Conservation (phyloP, 64 coral and sea anemone species). For the Stylophora pistillata region DNA sequence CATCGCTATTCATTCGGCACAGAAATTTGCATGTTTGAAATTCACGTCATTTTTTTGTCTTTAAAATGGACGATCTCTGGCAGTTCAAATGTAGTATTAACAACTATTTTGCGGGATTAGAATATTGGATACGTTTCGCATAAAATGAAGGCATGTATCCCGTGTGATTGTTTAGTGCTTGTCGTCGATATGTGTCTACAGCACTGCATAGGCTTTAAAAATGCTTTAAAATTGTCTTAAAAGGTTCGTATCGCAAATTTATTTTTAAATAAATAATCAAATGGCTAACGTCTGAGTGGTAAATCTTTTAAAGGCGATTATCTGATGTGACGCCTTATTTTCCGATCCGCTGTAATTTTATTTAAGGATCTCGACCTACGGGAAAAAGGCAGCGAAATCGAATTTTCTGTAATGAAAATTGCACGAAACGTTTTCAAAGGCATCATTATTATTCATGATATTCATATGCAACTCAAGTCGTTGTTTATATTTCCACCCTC, state of each 20-base stretch:
- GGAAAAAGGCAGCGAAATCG: neutral
- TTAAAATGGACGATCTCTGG: neutral
- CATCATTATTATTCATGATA: conserved; percentile 4
- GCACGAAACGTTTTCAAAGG: too few relatives aligned
- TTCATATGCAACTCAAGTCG: neutral
- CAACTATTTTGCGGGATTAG: conserved; percentile 4
- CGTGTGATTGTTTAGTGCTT: neutral
- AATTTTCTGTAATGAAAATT: neutral
- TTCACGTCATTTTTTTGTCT: conserved; percentile 21
- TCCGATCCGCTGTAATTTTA: neutral
- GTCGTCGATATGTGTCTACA: neutral
- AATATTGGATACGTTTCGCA: neutral
- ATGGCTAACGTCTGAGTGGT: neutral
- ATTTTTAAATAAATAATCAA: conserved; percentile 8
- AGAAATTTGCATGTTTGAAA: conserved; percentile 39
- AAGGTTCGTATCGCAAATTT: neutral
- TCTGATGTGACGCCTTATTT: neutral
- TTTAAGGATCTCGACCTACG: neutral
- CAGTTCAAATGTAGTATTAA: neutral
- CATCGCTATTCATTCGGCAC: neutral
- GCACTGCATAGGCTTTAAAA: neutral
- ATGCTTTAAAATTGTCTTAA: neutral
- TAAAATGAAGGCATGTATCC: neutral
- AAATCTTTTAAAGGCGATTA: conserved; percentile 5
- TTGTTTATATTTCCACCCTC: conserved; percentile 19